A percentile compares a stretch with the other conserved stretches of the same genome.
Conservation (phyloP, 2,888 invertebrate genomes). For the Acleris emargana region DNA sequence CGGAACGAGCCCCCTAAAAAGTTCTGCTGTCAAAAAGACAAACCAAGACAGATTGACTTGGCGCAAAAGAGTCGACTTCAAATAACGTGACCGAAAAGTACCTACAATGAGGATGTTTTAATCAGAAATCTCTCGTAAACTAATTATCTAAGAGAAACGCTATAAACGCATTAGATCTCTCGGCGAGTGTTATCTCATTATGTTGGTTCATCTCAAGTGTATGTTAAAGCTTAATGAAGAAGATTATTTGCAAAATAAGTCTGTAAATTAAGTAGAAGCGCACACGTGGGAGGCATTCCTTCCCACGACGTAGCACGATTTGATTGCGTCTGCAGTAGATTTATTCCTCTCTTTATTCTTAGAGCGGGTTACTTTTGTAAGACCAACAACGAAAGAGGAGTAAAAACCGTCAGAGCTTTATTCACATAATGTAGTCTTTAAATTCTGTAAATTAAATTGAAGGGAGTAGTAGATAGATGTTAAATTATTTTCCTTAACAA, state of each 20-base stretch:
- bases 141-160: neutral
- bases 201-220: conserved; percentile 14
- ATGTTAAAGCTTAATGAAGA: conserved; percentile 48
- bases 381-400: conserved; percentile 25
- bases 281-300: conserved; percentile 59
- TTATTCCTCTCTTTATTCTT: conserved; percentile 53
- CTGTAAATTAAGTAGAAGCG: conserved; percentile 56
- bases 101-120: too few relatives aligned
- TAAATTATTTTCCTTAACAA: too few relatives aligned
- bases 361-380: conserved; percentile 39
- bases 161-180: conserved; percentile 1
- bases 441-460: too few relatives aligned
- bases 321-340: conserved; percentile 63
- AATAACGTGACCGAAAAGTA: too few relatives aligned
- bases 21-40: too few relatives aligned
- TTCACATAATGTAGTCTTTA: too few relatives aligned
- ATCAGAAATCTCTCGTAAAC: neutral
- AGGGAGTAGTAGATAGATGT: too few relatives aligned
- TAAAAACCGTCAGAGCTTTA: conserved; percentile 31
- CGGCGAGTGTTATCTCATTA: conserved; percentile 2
- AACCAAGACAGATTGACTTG: too few relatives aligned
- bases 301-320: conserved; percentile 52
- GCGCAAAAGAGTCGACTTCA: too few relatives aligned
- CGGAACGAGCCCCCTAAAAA: too few relatives aligned
- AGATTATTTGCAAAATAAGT: conserved; percentile 58